A percentile compares a stretch with the other conserved stretches of the same genome.
Conservation (phyloP, 2,113 vertebrate species). For the Lanius collurio region DNA sequence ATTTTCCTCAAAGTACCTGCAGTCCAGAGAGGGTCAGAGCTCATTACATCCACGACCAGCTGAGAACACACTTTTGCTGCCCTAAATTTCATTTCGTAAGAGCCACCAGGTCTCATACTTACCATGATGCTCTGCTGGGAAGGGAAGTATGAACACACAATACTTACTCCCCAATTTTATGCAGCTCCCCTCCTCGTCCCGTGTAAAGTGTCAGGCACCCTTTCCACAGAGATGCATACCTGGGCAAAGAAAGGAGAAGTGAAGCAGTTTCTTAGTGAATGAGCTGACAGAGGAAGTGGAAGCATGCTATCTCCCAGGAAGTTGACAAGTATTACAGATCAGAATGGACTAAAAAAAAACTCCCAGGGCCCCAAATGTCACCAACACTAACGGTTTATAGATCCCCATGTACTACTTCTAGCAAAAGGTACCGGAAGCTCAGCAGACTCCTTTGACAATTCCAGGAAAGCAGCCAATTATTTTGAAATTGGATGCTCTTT, state of each 20-base stretch:
- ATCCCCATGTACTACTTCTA: background rate
- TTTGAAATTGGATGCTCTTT: background rate
- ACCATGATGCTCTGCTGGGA: background rate
- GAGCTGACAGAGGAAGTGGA: background rate
- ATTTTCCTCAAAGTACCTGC: slow-evolving; percentile 43
- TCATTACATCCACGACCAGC: background rate
- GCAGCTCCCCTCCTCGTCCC: slow-evolving; percentile 94
- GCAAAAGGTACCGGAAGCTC: background rate
- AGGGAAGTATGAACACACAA: background rate
- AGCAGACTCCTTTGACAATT: background rate
- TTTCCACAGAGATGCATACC: slow-evolving; percentile 98
- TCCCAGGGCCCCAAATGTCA: background rate
- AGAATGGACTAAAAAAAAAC: background rate
- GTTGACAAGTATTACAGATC: background rate
- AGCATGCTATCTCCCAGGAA: background rate
- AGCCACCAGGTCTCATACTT: background rate
- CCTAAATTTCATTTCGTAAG: background rate
- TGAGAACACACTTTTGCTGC: background rate
- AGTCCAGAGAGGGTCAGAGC: slow-evolving; percentile 26
- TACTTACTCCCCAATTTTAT: slow-evolving; percentile 99
- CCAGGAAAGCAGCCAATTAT: background rate
- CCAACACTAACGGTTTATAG: background rate
- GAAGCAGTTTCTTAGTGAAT: background rate
- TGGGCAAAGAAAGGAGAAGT: slow-evolving; percentile 42
- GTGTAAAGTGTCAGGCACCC: slow-evolving; percentile 96